These are phyloP conservation scores for Vireo altiloquus DNA, from an alignment of 2,113 vertebrate species.

Conservation along the genomic window DNA sequence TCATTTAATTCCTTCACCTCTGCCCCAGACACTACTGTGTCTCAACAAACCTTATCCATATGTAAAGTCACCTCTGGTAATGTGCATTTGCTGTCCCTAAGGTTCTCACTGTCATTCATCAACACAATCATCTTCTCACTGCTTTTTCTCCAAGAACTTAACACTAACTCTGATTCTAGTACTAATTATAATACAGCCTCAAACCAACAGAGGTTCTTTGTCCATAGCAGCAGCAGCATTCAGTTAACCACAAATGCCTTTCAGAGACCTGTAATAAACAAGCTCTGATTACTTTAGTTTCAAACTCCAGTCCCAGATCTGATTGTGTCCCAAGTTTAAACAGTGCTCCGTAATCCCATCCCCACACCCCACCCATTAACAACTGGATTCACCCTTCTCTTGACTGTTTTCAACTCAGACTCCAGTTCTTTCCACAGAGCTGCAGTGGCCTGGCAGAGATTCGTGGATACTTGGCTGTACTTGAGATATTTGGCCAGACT, in stretches of 20 bases:
- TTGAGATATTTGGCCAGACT: not conserved
- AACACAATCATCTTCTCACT: not conserved
- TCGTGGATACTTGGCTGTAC: not conserved
- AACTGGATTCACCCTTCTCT: not conserved
- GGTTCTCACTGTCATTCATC: not conserved
- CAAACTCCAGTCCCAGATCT: not conserved
- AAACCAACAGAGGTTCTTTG: not conserved
- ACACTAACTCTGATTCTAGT: not conserved
- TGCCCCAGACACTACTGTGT: not conserved
- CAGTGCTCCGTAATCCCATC: not conserved
- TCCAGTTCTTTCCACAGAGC: not conserved
- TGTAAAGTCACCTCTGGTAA: not conserved
- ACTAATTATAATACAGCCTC: not conserved
- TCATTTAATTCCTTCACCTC: not conserved
- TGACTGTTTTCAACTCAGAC: not conserved
- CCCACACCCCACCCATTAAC: not conserved
- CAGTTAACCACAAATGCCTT: not conserved
- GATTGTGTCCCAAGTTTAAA: not conserved
- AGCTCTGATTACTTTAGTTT: not conserved
- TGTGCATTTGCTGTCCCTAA: not conserved
- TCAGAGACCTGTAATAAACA: not conserved
- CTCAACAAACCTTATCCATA: not conserved
- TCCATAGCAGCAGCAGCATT: not conserved
- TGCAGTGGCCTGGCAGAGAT: not conserved
- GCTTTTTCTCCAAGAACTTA: not conserved